Conservation (phyloP, 2,797 vertebrate species). For the Emys orbicularis region DNA sequence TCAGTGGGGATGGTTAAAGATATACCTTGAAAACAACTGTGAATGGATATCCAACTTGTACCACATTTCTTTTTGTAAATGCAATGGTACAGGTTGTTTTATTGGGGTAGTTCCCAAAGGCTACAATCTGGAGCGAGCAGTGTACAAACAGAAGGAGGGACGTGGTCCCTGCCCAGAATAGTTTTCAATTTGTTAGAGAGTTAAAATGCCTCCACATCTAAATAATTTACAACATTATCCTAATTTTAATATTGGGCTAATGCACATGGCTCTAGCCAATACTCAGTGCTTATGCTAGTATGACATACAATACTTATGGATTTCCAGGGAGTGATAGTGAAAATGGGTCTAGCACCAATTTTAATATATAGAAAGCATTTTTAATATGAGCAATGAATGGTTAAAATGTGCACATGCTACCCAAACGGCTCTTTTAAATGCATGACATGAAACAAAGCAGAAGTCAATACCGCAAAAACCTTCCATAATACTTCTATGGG, state of each 20-base stretch:
- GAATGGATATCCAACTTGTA: not conserved
- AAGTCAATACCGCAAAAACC: not conserved
- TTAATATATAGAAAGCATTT: not conserved
- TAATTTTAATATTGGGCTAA: not conserved
- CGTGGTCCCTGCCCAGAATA: not conserved
- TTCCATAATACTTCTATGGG: not conserved
- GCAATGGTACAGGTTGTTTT: not conserved
- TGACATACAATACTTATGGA: not conserved
- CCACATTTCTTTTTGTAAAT: slow-evolving; percentile 7
- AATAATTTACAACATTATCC: not conserved
- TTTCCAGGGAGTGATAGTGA: not conserved
- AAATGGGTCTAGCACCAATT: not conserved
- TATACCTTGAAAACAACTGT: not conserved
- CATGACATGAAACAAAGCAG: not conserved
- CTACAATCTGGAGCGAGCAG: not conserved
- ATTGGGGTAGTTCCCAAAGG: not conserved
- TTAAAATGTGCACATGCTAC: not conserved
- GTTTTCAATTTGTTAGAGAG: not conserved
- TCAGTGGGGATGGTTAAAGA: not conserved
- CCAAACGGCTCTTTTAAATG: not conserved
- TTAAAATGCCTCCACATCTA: not conserved
- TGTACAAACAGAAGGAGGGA: not conserved
- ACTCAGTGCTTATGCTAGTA: accelerated
- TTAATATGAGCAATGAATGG: not conserved
- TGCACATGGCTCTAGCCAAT: not conserved